Conservation (phyloP, 1,140 invertebrate species). For the Drosophila neocordata region DNA sequence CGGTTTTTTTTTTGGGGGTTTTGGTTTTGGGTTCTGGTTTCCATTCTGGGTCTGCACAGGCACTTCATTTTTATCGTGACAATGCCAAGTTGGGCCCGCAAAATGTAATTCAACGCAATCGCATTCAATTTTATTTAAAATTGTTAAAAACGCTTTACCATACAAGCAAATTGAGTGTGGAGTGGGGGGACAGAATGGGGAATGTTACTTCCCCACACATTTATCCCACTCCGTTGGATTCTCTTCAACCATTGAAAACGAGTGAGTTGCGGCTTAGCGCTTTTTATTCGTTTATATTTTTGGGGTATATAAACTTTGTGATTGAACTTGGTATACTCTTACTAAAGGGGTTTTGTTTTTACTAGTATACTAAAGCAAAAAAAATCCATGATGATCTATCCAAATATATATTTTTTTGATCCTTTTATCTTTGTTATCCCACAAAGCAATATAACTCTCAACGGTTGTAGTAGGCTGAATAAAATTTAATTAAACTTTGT, state of each 20-base stretch:
- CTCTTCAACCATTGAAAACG: neutral
- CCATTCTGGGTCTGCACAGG: conserved; percentile 24
- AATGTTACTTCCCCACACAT: too few species aligned
- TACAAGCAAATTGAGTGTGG: neutral
- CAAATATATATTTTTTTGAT: too few species aligned
- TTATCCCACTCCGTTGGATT: too few species aligned
- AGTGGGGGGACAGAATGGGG: too few species aligned
- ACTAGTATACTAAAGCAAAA: neutral
- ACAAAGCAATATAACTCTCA: too few species aligned
- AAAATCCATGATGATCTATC: too few species aligned
- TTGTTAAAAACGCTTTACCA: conserved; percentile 53
- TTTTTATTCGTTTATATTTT: neutral
- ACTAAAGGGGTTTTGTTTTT: neutral
- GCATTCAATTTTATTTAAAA: conserved; percentile 78
- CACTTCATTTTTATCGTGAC: conserved; percentile 50
- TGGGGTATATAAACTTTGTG: neutral
- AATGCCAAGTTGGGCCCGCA: conserved; percentile 52
- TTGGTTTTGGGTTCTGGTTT: neutral
- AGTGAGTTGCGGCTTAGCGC: neutral
- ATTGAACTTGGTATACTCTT: neutral
- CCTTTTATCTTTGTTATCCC: too few species aligned
- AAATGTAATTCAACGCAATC: conserved; percentile 70
- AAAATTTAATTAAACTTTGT: too few species aligned
- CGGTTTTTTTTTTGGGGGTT: neutral
- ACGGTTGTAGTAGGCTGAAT: too few species aligned